These are phyloP conservation scores for Philopotamus ludificatus DNA, from an alignment of 1,140 invertebrate genomes.

Conservation along the genomic window DNA sequence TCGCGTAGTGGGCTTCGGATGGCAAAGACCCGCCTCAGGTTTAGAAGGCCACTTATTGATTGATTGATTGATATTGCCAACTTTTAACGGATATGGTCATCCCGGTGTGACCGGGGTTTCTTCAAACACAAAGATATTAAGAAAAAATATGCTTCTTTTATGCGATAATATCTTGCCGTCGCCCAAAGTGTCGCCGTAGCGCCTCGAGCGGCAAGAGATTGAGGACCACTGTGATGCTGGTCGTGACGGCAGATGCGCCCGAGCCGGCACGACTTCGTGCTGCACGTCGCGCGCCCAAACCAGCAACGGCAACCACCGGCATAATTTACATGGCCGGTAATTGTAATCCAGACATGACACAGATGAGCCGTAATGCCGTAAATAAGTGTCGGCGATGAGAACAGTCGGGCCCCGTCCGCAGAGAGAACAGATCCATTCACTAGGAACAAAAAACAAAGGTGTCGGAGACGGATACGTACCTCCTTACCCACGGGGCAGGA, in stretches of 20 bases:
- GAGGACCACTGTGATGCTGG: slow-evolving; percentile 1
- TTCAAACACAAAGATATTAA: too few relatives aligned
- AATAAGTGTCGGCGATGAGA: slow-evolving; percentile 15
- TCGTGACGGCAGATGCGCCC: slow-evolving; percentile 31
- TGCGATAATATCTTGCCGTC: too few relatives aligned
- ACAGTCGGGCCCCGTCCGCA: background rate
- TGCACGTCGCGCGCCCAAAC: slow-evolving; percentile 10
- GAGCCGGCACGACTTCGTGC: slow-evolving; percentile 27
- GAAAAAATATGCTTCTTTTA: too few relatives aligned
- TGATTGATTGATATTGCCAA: too few relatives aligned
- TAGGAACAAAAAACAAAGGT: background rate
- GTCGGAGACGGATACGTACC: background rate
- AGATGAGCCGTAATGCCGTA: slow-evolving; percentile 9
- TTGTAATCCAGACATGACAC: slow-evolving; percentile 25
- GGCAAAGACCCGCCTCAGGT: too few relatives aligned
- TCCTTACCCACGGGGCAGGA: too few relatives aligned
- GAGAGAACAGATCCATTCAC: background rate
- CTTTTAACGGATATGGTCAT: too few relatives aligned
- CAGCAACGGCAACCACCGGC: slow-evolving; percentile 1
- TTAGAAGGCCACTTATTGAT: too few relatives aligned
- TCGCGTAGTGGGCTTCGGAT: too few relatives aligned
- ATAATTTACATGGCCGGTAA: slow-evolving; percentile 33
- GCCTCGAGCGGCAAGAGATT: too few relatives aligned
- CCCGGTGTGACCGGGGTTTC: too few relatives aligned
- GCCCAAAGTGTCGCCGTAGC: too few relatives aligned